Evolutionary conservation across 1,140 invertebrate genomes (phyloP).

Genomic region (Chionoecetes opilio): DNA sequence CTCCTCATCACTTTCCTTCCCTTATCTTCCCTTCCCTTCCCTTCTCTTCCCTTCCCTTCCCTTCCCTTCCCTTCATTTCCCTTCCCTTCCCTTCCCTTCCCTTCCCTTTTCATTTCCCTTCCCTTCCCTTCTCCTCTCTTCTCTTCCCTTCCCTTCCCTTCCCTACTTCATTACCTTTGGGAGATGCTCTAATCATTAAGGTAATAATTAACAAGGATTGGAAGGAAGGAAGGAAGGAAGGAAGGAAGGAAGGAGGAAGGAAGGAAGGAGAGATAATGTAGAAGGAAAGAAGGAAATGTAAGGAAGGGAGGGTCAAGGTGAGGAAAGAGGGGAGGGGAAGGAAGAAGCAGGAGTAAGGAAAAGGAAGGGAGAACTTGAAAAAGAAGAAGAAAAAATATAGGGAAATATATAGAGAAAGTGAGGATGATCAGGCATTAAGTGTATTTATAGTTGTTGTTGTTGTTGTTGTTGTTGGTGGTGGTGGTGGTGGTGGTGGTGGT

Average conservation of each 20-base stretch:
- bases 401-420: too few relatives aligned
- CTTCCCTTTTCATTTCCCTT: neutral
- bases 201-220: neutral
- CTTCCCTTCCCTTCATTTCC: neutral
- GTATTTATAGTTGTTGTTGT: too few relatives aligned
- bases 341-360: neutral
- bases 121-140: neutral
- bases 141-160: too few relatives aligned
- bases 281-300: neutral
- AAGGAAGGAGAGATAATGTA: neutral
- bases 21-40: neutral
- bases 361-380: neutral
- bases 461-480: too few relatives aligned
- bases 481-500: too few relatives aligned
- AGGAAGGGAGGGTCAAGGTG: neutral
- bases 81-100: neutral
- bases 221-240: neutral
- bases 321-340: neutral
- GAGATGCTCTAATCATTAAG: neutral
- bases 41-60: neutral
- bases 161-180: neutral
- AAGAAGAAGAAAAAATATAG: neutral
- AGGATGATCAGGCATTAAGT: too few relatives aligned
- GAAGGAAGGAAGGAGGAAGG: neutral
- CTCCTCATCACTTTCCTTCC: neutral